phyloP scores from a whole-genome alignment of 2,113 vertebrate genomes.

The Sialia sialis region DNA sequence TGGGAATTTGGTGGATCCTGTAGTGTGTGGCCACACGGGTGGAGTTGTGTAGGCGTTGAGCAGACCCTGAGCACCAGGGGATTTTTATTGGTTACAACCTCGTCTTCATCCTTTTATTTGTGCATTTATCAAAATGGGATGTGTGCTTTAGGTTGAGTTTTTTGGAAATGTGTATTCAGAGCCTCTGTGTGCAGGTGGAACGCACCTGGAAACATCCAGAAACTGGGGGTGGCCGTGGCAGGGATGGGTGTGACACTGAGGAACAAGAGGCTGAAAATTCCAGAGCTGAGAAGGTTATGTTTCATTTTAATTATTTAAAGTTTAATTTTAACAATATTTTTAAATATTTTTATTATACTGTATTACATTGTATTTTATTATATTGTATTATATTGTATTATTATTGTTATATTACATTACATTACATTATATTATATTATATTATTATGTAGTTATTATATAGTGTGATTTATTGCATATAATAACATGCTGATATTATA shows the following conservation, averaged over 20 bases:
- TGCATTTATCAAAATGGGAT: neutral
- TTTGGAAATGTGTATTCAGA: neutral
- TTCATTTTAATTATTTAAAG: neutral
- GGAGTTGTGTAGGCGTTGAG: neutral
- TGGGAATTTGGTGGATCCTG: neutral
- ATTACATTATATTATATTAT: too few relatives aligned
- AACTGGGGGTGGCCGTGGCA: neutral
- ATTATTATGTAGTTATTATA: neutral
- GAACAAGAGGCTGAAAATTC: neutral
- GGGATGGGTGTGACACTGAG: neutral
- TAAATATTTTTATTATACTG: neutral
- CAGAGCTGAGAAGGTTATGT: neutral
- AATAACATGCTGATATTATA: too few relatives aligned
- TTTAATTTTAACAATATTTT: neutral
- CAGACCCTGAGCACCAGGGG: neutral
- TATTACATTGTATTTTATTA: neutral
- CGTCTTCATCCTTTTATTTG: neutral
- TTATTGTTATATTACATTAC: neutral
- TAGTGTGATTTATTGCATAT: too few relatives aligned
- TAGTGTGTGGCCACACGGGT: rapidly evolving
- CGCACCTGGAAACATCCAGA: neutral
- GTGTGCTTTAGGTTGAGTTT: neutral
- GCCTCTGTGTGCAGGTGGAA: neutral
- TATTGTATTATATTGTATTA: neutral
- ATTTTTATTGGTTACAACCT: neutral